Conservation (phyloP, 1,140 invertebrate genomes). For the Rhagoletis pomonella region DNA sequence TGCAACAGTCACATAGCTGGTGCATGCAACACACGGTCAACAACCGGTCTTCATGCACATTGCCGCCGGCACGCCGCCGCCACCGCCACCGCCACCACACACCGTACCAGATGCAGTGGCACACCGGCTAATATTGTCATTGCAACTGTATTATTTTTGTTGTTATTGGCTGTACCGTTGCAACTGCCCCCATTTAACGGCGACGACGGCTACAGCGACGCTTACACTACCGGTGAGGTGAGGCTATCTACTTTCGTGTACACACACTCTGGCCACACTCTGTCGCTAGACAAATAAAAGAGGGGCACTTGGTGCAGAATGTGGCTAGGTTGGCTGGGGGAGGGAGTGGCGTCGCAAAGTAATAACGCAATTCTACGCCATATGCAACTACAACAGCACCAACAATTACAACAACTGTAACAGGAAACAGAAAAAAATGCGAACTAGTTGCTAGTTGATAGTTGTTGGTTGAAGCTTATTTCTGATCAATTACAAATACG, state of each 20-base stretch:
- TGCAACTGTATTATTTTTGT: constrained; percentile 4
- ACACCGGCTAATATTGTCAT: background rate
- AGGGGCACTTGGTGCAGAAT: background rate
- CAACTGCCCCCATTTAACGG: constrained; percentile 43
- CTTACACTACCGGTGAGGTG: background rate
- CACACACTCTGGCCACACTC: background rate
- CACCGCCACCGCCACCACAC: background rate
- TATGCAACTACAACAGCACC: background rate
- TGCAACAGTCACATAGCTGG: background rate
- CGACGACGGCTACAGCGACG: background rate
- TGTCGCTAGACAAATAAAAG: background rate
- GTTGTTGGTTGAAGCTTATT: background rate
- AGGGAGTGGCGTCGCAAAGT: background rate
- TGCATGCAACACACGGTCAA: constrained; percentile 26
- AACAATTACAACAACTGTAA: background rate
- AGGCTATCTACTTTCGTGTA: background rate
- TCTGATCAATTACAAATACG: background rate
- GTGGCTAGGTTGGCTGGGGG: background rate
- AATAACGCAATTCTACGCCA: background rate
- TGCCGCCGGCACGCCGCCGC: background rate
- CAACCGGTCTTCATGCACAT: constrained; percentile 4
- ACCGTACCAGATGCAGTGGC: background rate
- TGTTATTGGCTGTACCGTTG: constrained; percentile 35
- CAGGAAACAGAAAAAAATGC: constrained; percentile 17
- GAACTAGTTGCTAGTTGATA: too few species aligned